phyloP scores from a whole-genome alignment of 2,113 vertebrate genomes.

The Brachirus orientalis region DNA sequence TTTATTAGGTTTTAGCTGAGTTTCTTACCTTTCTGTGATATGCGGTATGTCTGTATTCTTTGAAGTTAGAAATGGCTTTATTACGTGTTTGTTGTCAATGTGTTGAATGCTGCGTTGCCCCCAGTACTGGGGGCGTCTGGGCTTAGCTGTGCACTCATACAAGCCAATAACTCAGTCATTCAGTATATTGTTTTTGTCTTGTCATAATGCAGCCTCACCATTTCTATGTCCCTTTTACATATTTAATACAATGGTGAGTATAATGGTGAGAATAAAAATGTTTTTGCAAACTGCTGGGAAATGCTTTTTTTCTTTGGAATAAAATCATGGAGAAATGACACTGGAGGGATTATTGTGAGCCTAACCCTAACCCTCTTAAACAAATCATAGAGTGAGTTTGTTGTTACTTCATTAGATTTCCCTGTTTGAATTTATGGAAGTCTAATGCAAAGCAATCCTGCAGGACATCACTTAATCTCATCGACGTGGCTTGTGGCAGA shows the following conservation, averaged over 20 bases:
- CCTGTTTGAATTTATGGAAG: background rate
- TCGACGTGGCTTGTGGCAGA: conserved; percentile 12
- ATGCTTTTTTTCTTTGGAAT: background rate
- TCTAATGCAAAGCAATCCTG: conserved; percentile 11
- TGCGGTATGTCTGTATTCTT: too few relatives aligned
- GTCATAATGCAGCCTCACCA: background rate
- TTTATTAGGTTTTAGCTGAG: too few relatives aligned
- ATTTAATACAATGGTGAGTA: background rate
- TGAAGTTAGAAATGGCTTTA: too few relatives aligned
- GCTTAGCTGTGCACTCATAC: background rate
- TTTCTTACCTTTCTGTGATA: too few relatives aligned
- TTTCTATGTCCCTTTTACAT: background rate
- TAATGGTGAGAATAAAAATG: background rate
- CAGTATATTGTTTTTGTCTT: background rate
- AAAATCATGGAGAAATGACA: background rate
- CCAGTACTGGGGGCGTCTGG: too few relatives aligned
- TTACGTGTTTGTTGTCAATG: too few relatives aligned
- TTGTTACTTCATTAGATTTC: background rate
- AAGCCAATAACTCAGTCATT: too few relatives aligned
- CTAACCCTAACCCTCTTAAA: background rate
- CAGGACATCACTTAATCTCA: conserved; percentile 22
- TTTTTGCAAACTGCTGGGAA: background rate
- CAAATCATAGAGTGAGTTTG: background rate
- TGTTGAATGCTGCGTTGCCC: too few relatives aligned
- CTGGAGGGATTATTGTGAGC: background rate